phyloP scores from a whole-genome alignment of 1,140 invertebrate species.

The Achroia grisella region DNA sequence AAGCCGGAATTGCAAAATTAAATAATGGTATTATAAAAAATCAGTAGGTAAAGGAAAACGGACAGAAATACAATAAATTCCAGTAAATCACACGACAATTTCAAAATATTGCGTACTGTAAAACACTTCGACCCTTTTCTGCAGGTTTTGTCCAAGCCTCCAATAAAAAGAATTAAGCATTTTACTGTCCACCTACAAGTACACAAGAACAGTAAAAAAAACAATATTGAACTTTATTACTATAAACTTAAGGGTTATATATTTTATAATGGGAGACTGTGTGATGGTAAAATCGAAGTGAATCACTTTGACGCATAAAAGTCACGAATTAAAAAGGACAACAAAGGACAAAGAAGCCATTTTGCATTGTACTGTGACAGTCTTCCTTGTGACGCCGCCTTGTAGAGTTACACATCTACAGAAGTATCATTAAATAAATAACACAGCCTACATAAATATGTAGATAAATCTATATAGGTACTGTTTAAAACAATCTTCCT shows the following conservation, averaged over 20 bases:
- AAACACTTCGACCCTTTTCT: constrained; percentile 12
- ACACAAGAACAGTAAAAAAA: background rate
- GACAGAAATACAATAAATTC: background rate
- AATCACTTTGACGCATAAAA: constrained; percentile 70
- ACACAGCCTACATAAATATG: too few relatives aligned
- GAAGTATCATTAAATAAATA: constrained; percentile 14
- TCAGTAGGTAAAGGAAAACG: too few relatives aligned
- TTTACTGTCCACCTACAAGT: constrained; percentile 3
- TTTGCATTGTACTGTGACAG: constrained; percentile 67
- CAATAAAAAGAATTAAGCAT: constrained; percentile 12
- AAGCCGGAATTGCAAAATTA: too few relatives aligned
- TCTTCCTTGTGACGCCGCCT: constrained; percentile 60
- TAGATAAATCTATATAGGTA: too few relatives aligned
- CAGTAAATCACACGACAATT: constrained; percentile 13
- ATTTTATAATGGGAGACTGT: too few relatives aligned
- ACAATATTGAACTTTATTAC: background rate
- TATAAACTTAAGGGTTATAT: background rate
- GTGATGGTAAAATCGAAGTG: too few relatives aligned
- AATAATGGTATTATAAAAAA: too few relatives aligned
- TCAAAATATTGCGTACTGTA: constrained; percentile 15
- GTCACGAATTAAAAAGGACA: constrained; percentile 69
- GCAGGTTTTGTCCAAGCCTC: constrained; percentile 17
- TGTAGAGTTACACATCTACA: constrained; percentile 27
- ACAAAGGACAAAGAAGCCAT: constrained; percentile 66
- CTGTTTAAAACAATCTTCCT: too few relatives aligned